These are phyloP conservation scores for Acanthopleura granulata DNA, from an alignment of 2,888 invertebrate species.

Conservation along the genomic window DNA sequence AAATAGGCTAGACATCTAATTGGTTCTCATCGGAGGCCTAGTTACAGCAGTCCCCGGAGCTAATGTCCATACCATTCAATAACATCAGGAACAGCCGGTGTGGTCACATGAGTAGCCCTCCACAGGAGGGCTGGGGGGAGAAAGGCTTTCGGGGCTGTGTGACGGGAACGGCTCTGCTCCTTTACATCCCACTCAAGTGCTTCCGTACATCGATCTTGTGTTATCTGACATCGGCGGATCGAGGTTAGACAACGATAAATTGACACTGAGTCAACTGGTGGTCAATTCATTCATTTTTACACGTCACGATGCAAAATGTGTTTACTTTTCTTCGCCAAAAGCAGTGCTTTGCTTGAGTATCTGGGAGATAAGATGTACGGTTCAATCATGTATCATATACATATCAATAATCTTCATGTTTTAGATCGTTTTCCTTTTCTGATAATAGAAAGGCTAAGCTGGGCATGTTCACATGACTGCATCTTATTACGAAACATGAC, in stretches of 20 bases:
- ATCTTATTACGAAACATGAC: no score
- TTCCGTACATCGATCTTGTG: not conserved
- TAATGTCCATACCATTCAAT: not conserved
- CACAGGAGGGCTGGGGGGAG: not conserved
- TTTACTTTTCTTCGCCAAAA: no score
- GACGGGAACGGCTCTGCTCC: not conserved
- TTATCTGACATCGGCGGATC: not conserved
- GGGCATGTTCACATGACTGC: no score
- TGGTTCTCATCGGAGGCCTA: not conserved
- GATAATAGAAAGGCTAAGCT: no score
- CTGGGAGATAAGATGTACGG: no score
- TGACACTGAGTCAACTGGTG: not conserved
- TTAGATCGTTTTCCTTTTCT: no score
- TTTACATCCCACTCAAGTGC: not conserved
- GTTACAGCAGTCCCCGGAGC: not conserved
- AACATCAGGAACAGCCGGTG: constrained; percentile 3
- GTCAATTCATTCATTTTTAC: no score
- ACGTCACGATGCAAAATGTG: no score
- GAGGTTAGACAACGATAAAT: constrained; percentile 12
- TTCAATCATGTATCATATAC: no score
- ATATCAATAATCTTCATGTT: no score
- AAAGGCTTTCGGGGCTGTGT: not conserved
- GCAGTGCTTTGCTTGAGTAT: no score
- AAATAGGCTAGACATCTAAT: constrained; percentile 10
- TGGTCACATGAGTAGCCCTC: not conserved